Base-by-base conservation (phyloP, 2,888 invertebrate genomes). In the Cremastinae sp. region DNA sequence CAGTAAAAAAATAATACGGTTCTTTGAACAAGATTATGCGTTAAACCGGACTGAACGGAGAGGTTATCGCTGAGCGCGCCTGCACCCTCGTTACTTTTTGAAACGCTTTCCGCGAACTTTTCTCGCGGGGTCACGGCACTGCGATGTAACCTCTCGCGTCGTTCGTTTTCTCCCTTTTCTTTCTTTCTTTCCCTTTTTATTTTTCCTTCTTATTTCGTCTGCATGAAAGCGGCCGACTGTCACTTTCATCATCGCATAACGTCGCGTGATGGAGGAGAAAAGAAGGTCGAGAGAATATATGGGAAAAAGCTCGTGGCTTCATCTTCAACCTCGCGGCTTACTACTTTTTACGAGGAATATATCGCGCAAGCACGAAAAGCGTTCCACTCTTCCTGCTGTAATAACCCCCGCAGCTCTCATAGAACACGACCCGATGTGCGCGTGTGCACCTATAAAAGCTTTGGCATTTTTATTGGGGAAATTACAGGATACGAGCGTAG, bases 321-420 rank as follows among this genome's bases (percentile, higher is more conserved):
- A 55, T n/a, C 43, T 28, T 16, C 45, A 35, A 62, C 71, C 35
- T 56, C 39, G 56, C 49, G 35, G 51, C 61, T 66, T 49, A 28
- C 59, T 39, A 43, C 43, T 71, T 75, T 65, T 75, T 72, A 71
- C 58, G 66, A 75, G 66, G 43, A 55, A 66, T 35, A 68, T 68
- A 71, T 75, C 62, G 41, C 55, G 43, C 45, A 28, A 49, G 65
- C 51, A 49, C 70, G 49, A 43, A 58, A 49, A 12, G 22, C 18
- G 8, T 18, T 47, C 14, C 20, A n/a, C 41, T 22, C 22, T 14
- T 10, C 39, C 16, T 10, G 7, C 14, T 39, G 61, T 71, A 75
- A 75, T 71, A 75, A 70, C 47, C 59, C 39, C 18, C 20, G 10
- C 58, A 75, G 71, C 47, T 70, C 37, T 41, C 39, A 39, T 10